phyloP scores from a whole-genome alignment of 2,797 vertebrate species.

The Sebastes steindachneri region DNA sequence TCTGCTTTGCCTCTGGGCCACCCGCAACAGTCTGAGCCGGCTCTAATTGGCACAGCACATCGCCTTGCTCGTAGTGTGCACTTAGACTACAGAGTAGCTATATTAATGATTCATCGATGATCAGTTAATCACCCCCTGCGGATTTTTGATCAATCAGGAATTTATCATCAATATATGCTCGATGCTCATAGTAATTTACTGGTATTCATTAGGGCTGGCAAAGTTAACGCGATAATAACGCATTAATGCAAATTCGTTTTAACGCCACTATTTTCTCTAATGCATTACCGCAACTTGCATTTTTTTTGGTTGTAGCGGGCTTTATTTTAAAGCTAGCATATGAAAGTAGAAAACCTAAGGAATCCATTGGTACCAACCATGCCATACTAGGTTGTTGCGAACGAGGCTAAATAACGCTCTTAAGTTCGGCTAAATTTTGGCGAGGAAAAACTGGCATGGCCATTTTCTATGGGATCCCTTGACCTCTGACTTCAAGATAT shows the following conservation, averaged over 20 bases:
- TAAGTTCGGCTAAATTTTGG: fast-evolving
- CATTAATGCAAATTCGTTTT: no score
- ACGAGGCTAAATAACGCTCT: no score
- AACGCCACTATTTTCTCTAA: no score
- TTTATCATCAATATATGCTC: not conserved
- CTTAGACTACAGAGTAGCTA: slow-evolving; percentile 9
- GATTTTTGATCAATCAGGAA: slow-evolving; percentile 30
- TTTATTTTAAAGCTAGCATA: no score
- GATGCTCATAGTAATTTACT: not conserved
- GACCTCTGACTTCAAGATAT: no score
- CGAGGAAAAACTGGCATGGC: no score
- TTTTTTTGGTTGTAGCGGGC: no score
- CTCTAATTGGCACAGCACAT: slow-evolving; percentile 75
- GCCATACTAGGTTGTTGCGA: fast-evolving
- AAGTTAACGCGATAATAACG: no score
- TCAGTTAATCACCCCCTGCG: slow-evolving; percentile 20
- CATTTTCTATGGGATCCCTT: fast-evolving
- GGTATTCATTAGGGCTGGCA: not conserved
- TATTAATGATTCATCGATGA: slow-evolving; percentile 39
- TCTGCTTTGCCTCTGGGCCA: slow-evolving; percentile 66
- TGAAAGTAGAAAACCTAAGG: no score
- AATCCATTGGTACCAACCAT: no score
- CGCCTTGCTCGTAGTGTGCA: slow-evolving; percentile 38
- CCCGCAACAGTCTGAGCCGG: slow-evolving; percentile 61
- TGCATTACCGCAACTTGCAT: no score